Percentiles rank a stretch among this genome's conserved stretches.
phyloP scores from a whole-genome alignment of 2,797 vertebrate species.

The Yasuhikotakia modesta region DNA sequence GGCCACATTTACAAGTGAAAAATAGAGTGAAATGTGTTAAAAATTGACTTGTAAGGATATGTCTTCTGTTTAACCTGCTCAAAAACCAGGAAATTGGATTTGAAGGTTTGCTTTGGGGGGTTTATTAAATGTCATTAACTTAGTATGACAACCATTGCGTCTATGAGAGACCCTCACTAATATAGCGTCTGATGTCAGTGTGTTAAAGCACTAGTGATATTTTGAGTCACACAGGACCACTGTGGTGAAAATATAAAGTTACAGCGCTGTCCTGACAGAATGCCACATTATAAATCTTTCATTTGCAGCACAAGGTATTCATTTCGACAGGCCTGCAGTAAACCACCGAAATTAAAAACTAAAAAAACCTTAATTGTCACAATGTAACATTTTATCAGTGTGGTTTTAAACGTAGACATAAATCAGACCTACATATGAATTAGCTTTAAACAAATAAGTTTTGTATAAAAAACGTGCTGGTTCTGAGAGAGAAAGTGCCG shows the following conservation, averaged over 20 bases:
- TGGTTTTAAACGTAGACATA: neutral
- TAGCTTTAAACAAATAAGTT: neutral
- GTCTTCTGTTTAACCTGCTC: too few species aligned
- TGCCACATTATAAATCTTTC: conserved; percentile 78
- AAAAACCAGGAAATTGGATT: too few species aligned
- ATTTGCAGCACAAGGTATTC: conserved; percentile 68
- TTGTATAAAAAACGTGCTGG: neutral
- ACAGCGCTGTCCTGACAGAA: conserved; percentile 65
- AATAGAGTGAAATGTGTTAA: neutral
- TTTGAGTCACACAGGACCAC: conserved; percentile 40
- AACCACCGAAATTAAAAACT: too few species aligned
- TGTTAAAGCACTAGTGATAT: conserved; percentile 8
- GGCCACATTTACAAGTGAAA: too few species aligned
- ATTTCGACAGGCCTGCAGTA: conserved; percentile 61
- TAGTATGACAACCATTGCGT: neutral
- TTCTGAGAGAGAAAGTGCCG: neutral
- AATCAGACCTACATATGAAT: neutral
- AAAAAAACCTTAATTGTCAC: too few species aligned
- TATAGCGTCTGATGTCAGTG: neutral
- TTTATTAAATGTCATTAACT: too few species aligned
- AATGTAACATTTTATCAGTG: neutral
- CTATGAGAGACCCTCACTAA: neutral
- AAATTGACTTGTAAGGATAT: neutral
- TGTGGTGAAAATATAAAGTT: conserved; percentile 64
- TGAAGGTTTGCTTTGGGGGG: too few species aligned